Evolutionary conservation across 2,113 vertebrate species (phyloP).

Genomic region (Sigmodon hispidus): DNA sequence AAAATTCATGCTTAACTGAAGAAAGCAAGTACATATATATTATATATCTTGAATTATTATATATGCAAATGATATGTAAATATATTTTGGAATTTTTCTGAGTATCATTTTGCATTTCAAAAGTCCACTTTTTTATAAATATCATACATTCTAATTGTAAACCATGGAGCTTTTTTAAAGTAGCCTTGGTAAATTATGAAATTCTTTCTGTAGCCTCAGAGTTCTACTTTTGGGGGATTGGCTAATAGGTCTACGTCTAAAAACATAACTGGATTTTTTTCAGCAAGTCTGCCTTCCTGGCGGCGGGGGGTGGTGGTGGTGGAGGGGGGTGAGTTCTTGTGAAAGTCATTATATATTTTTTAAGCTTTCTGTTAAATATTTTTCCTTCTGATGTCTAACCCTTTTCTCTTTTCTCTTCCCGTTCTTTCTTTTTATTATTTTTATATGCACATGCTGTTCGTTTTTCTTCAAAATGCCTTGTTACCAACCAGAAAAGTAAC

Average conservation of each 20-base stretch:
- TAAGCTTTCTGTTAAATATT: constrained; percentile 20
- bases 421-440: not conserved
- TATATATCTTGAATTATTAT: not conserved
- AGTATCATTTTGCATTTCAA: constrained; percentile 36
- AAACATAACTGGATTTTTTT: constrained; percentile 14
- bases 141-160: constrained; percentile 1
- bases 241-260: not conserved
- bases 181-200: not conserved
- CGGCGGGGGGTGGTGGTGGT: too few relatives aligned
- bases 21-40: not conserved
- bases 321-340: not conserved
- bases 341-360: not conserved
- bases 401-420: not conserved
- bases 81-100: constrained; percentile 12
- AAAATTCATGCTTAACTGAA: not conserved
- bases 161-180: not conserved
- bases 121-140: constrained; percentile 9
- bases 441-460: not conserved
- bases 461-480: constrained; percentile 22
- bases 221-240: constrained; percentile 3
- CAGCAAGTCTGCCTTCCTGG: not conserved
- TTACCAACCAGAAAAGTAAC: not conserved
- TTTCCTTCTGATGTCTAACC: not conserved
- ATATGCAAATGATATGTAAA: not conserved
- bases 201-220: not conserved